Evolutionary conservation across 2,797 vertebrate genomes (phyloP), one percentile per base, ranked within the genome.

Genomic region (Zenarchopterus dispar): DNA sequence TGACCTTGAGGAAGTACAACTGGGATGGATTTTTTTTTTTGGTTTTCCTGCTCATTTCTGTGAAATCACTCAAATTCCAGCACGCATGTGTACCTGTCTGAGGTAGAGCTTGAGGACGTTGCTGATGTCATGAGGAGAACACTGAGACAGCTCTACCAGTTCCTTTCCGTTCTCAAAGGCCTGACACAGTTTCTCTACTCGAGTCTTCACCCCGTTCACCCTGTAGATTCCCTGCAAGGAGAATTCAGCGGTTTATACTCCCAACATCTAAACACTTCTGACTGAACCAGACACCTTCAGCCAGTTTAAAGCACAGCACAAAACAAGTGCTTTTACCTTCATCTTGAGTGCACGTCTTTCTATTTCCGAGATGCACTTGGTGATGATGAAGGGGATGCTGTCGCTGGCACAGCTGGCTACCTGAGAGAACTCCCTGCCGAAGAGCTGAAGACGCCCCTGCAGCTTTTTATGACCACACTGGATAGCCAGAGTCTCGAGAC

Each of bases 31-130:
- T 5, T 39, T 39, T 9, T 15, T 39, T 16, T 0, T 5, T 15
- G 36, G 3, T 39, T 4, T 1, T 13, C 33, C 33, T 36, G 33
- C 33, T 36, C 11, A 3, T 39, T 39, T 39, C 36, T 16, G 33
- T 36, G n/a, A 36, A 10, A 11, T 11, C 1, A 10, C 33, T 11
- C 11, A 39, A 15, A 39, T 15, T 13, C 36, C 18, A 13, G 15
- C 2, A 8, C 6, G 6, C n/a, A 4, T 15, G 10, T 22, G 54
- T 41, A 98, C 98, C 96, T 99, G 98, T 63, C 97, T 91, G 84
- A 99, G 94, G 89, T 99, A 99, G 60, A 99, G 97, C 70, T 99
- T 99, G 72, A 99, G 88, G 36, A 99, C 97, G 0, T 99, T 99
- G 93, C 98, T 98, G 82, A 99, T 96, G 81, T 99, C 98, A 0